Evolutionary conservation across 2,797 vertebrate species (phyloP), one percentile per base, ranked within the genome.

Genomic region (Anas acuta): DNA sequence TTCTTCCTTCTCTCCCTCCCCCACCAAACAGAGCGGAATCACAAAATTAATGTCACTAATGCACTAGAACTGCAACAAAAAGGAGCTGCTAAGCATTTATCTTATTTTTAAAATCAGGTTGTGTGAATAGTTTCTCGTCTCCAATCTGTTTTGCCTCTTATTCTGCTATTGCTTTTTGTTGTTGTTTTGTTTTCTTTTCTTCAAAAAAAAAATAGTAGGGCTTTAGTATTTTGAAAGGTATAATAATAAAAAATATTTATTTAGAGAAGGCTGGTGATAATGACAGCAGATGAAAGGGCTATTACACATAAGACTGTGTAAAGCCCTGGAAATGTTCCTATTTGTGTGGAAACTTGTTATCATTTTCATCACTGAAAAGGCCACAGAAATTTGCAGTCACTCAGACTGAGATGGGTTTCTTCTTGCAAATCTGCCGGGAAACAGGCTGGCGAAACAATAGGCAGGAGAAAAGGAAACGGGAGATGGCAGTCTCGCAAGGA

Each of bases 41-140:
- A 0, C 32, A 84, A 75, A 92, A 88, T 73, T 67, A 71, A n/a
- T 61, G 35, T 51, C 22, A 49, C 32, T 41, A 28, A 72, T 77
- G 62, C 16, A 43, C 8, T n/a, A 37, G 19, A 81, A 84, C 4
- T 14, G 84, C 77, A 65, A 51, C 66, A 58, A 56, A 45, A 43
- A 39, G 66, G 58, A 65, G 20, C 11, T 61, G 14, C 41, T 80
- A 51, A 78, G 71, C n/a, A 61, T 37, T 56, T 7, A 73, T 32
- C 35, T 83, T 67, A 30, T 28, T 73, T 70, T 56, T 51, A 87
- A 90, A 90, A 89, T 58, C 45, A 71, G 23, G 61, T 16, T 67
- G 25, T 41, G 33, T 20, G 90, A 83, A 67, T 35, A 33, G 65
- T 77, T 45, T 84, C 39, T 78, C 30, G 19, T 58, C 45, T 74